Conservation (phyloP, 2,888 invertebrate species). For the Spicauda simplicius region DNA sequence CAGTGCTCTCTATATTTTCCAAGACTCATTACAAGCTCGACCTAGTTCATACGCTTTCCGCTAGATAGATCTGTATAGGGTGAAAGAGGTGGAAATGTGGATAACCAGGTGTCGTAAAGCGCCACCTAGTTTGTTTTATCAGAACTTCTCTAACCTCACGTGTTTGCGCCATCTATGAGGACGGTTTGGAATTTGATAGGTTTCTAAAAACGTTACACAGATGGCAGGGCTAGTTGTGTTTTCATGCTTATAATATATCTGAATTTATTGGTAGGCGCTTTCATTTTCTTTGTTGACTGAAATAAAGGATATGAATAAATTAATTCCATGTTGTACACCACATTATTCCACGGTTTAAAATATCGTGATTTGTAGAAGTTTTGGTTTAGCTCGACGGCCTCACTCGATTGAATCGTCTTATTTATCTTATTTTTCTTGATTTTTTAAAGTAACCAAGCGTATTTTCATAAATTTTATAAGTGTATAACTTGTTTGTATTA, state of each 20-base stretch:
- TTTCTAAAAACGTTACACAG: not conserved
- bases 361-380: no score
- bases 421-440: no score
- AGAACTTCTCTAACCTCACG: conserved; percentile 1
- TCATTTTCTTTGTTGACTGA: no score
- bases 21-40: not conserved
- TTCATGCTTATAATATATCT: not conserved
- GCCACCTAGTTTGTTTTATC: conserved; percentile 16
- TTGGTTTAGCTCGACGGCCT: no score
- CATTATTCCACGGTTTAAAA: no score
- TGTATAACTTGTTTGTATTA: no score
- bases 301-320: no score
- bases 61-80: not conserved
- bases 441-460: no score
- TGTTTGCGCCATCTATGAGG: conserved; percentile 7
- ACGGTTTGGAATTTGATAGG: not conserved
- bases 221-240: conserved; percentile 1
- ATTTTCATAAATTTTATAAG: no score
- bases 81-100: not conserved
- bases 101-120: not conserved
- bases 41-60: conserved; percentile 1
- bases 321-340: no score
- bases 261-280: no score
- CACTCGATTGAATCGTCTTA: no score
- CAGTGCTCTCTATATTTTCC: not conserved